Evolutionary conservation across 1,140 invertebrate genomes (phyloP).

Genomic region (Maniola jurtina): DNA sequence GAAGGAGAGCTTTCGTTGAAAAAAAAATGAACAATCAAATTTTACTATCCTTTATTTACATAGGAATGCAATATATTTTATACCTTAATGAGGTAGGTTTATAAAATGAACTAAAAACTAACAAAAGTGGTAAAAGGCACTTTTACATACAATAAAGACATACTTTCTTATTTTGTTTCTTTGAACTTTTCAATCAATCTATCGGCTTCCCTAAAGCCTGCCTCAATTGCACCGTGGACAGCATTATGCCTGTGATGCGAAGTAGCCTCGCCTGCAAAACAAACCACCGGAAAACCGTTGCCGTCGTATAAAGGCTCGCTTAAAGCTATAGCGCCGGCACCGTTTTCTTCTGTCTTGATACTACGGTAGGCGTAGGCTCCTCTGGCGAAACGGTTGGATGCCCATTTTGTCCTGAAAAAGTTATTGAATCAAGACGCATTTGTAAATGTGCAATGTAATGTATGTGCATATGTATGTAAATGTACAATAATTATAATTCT

Average conservation of each 20-base stretch:
- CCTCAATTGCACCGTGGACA: constrained; percentile 90
- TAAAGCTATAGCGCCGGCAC: constrained; percentile 74
- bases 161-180: constrained; percentile 27
- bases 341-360: constrained; percentile 78
- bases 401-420: constrained; percentile 83
- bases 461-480: neutral
- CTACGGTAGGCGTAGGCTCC: constrained; percentile 86
- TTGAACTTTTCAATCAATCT: constrained; percentile 64
- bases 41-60: too few relatives aligned
- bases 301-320: constrained; percentile 78
- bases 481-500: too few relatives aligned
- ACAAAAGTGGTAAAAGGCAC: too few relatives aligned
- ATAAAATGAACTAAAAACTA: too few relatives aligned
- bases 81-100: too few relatives aligned
- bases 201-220: constrained; percentile 88
- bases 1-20: too few relatives aligned
- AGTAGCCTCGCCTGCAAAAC: constrained; percentile 87
- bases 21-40: too few relatives aligned
- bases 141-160: too few relatives aligned
- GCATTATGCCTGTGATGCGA: constrained; percentile 85
- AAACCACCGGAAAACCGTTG: constrained; percentile 77
- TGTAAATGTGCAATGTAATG: too few relatives aligned
- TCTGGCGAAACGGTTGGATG: constrained; percentile 81
- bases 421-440: too few relatives aligned
- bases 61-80: too few relatives aligned